Percentiles rank a stretch among this genome's conserved stretches.
Conservation (phyloP, 2,888 invertebrate genomes). For the Ophonus ardosiacus region DNA sequence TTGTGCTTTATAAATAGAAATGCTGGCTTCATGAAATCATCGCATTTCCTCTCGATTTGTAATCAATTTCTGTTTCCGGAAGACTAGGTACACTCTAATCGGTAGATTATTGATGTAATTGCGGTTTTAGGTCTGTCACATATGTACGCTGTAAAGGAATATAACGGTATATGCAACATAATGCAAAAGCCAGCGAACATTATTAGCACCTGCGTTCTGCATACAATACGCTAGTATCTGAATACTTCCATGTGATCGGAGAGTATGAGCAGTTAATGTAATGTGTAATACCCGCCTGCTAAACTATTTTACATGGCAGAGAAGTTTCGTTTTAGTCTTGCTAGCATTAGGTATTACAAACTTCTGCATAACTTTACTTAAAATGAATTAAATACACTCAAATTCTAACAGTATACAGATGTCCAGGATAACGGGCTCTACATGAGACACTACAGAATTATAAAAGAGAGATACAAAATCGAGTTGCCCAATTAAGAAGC, state of each 20-base stretch:
- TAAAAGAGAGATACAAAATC: too few species aligned
- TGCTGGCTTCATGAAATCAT: background rate
- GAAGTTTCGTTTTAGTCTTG: too few species aligned
- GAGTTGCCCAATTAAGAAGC: too few species aligned
- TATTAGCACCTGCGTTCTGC: conserved; percentile 29
- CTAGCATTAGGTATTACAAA: too few species aligned
- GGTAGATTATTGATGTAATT: conserved; percentile 26
- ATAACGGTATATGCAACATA: background rate
- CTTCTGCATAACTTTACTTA: too few species aligned
- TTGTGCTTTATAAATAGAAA: background rate
- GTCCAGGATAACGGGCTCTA: too few species aligned
- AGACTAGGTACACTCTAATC: background rate
- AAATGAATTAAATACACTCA: too few species aligned
- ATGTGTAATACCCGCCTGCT: background rate
- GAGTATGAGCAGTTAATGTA: background rate
- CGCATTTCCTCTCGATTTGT: background rate
- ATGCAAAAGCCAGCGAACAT: background rate
- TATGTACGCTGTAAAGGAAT: background rate
- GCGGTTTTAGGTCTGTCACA: background rate
- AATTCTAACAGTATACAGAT: too few species aligned
- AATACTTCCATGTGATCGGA: background rate
- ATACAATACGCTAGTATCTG: background rate
- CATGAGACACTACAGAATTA: too few species aligned
- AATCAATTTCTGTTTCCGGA: background rate
- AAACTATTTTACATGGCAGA: too few species aligned